phyloP scores from a whole-genome alignment of 2,888 invertebrate species.

The Sinohyriopsis cumingii region DNA sequence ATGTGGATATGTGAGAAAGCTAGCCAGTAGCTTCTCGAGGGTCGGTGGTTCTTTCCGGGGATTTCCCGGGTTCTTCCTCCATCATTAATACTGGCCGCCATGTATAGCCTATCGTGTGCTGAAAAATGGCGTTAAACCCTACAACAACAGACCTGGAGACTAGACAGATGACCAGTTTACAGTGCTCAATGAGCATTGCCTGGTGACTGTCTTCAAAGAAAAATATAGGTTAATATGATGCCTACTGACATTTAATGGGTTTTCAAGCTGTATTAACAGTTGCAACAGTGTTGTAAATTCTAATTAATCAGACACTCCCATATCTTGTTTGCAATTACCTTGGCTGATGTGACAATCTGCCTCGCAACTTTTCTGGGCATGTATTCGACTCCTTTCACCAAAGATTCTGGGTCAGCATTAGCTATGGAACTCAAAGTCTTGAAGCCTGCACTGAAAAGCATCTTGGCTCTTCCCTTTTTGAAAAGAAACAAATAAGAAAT shows the following conservation, averaged over 20 bases:
- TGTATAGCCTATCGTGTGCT: no score
- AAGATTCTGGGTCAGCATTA: slow-evolving; percentile 78
- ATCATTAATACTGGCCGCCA: no score
- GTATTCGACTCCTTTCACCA: slow-evolving; percentile 80
- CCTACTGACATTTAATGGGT: background rate
- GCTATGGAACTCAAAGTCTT: slow-evolving; percentile 85
- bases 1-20: no score
- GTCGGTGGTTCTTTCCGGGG: no score
- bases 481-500: slow-evolving; percentile 7
- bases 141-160: no score
- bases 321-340: slow-evolving; percentile 76
- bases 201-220: no score
- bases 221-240: no score
- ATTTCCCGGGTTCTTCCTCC: no score
- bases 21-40: no score
- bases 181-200: no score
- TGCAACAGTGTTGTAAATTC: background rate
- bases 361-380: slow-evolving; percentile 82
- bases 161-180: no score
- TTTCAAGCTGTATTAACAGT: background rate
- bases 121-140: no score
- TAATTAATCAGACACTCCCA: background rate
- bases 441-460: slow-evolving; percentile 88
- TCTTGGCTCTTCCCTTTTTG: slow-evolving; percentile 84
- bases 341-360: slow-evolving; percentile 89